Evolutionary conservation across 1,140 invertebrate genomes (phyloP).

Genomic region (Heliconius eleuchia): DNA sequence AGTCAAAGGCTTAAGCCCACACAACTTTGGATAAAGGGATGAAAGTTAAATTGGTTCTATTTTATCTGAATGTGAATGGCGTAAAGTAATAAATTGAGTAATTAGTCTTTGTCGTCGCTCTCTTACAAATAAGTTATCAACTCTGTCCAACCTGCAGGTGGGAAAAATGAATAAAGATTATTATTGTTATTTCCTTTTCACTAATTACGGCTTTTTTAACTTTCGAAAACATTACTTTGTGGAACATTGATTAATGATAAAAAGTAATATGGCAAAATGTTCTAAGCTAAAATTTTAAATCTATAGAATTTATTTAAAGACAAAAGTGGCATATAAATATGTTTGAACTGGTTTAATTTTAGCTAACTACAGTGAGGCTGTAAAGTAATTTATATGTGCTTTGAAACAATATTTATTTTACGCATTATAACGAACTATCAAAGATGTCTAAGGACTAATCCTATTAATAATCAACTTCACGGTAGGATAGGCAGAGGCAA

Average conservation of each 20-base stretch:
- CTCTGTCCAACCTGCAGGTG: constrained; percentile 8
- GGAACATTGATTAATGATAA: neutral
- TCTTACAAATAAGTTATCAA: constrained; percentile 11
- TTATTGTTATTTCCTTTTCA: neutral
- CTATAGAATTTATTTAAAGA: too few species aligned
- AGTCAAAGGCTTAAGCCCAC: constrained; percentile 49
- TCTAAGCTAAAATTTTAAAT: too few species aligned
- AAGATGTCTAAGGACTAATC: too few species aligned
- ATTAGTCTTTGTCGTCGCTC: constrained; percentile 45
- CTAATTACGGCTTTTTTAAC: neutral
- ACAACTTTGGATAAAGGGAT: constrained; percentile 46
- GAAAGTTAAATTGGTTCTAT: constrained; percentile 58
- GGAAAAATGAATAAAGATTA: constrained; percentile 13
- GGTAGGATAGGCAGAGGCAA: too few species aligned
- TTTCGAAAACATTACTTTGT: neutral
- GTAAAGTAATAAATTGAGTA: constrained; percentile 62
- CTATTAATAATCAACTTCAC: too few species aligned
- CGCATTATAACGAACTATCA: too few species aligned
- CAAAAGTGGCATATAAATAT: too few species aligned
- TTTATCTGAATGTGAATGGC: constrained; percentile 48
- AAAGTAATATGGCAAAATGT: neutral
- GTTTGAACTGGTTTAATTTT: too few species aligned
- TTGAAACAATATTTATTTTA: too few species aligned
- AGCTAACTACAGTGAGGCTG: too few species aligned
- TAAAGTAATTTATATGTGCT: too few species aligned